Evolutionary conservation across 2,797 vertebrate genomes (phyloP), one percentile per base, ranked within the genome.

Genomic region (Clarias fuscus): DNA sequence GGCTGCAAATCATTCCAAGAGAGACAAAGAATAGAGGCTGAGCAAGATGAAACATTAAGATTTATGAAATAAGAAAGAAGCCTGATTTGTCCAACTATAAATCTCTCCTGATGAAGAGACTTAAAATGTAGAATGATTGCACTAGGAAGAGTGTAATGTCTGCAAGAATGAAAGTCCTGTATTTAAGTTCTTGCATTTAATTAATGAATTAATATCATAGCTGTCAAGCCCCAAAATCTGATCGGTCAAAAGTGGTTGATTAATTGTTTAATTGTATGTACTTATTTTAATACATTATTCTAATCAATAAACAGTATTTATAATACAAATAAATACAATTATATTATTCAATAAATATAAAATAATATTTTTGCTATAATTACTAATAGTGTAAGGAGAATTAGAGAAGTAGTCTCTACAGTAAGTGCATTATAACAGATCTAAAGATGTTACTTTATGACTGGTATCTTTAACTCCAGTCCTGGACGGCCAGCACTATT

Each of bases 1-100:
- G 71, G 7, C 30, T 85, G 58, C 62, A 85, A 90, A 79, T 83
- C 72, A 83, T 88, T 86, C 76, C 62, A 18, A 83, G 70, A 83
- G 61, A 77, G 27, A 68, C 22, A 37, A 75, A 89, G 56, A 77
- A 73, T 27, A 61, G 73, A 30, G 80, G 64, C 59, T 79, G 84
- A 82, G n/a, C 48, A 76, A 61, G 77, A 71, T 68, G 17, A 85
- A 85, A 59, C 58, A 37, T n/a, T 64, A 61, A 71, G 18, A 65
- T 88, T 76, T 58, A 78, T 30, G 86, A 82, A 85, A 59, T 78
- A 70, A 75, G 53, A 64, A 85, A 81, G 56, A 82, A 84, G 64
- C 20, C 30, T 88, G 73, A 89, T 87, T 84, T 79, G 33, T 43
- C 22, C 64, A 77, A 27, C 59, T 79, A 62, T 53, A 86, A 68